Conservation (phyloP, 2,113 vertebrate species). For the Otocyon megalotis region DNA sequence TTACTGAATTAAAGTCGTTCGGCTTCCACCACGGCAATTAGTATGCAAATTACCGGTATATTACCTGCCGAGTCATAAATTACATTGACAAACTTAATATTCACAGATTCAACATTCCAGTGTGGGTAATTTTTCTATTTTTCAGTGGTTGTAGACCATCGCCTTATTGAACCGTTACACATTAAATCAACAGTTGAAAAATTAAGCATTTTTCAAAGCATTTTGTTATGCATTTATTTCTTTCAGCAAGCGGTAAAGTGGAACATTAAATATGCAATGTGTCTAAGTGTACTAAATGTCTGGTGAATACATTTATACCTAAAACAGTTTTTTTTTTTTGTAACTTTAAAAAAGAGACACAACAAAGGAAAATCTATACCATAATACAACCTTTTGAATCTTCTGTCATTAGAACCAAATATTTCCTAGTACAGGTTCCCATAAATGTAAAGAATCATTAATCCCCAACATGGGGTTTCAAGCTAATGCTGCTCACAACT, state of each 20-base stretch:
- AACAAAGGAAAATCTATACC: conserved; percentile 17
- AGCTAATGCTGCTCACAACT: neutral
- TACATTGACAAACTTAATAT: conserved; percentile 70
- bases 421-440: neutral
- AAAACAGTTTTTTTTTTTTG: conserved; percentile 40
- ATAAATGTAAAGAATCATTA: neutral
- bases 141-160: conserved; percentile 48
- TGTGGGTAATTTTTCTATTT: conserved; percentile 75
- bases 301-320: conserved; percentile 46
- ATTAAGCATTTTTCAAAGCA: conserved; percentile 65
- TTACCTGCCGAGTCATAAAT: conserved; percentile 73
- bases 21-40: conserved; percentile 62
- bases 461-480: neutral
- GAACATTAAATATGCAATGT: conserved; percentile 50
- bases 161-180: conserved; percentile 60
- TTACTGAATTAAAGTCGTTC: conserved; percentile 71
- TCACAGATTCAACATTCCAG: conserved; percentile 37
- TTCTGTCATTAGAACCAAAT: conserved; percentile 37
- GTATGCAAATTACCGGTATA: conserved; percentile 69
- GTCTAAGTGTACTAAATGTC: conserved; percentile 58
- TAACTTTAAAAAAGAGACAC: conserved; percentile 26
- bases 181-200: conserved; percentile 77
- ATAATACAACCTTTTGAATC: neutral
- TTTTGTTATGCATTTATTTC: conserved; percentile 73
- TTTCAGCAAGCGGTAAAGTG: conserved; percentile 66